These are phyloP conservation scores for Chelon auratus DNA, from an alignment of 2,797 vertebrate genomes.

Conservation along the genomic window DNA sequence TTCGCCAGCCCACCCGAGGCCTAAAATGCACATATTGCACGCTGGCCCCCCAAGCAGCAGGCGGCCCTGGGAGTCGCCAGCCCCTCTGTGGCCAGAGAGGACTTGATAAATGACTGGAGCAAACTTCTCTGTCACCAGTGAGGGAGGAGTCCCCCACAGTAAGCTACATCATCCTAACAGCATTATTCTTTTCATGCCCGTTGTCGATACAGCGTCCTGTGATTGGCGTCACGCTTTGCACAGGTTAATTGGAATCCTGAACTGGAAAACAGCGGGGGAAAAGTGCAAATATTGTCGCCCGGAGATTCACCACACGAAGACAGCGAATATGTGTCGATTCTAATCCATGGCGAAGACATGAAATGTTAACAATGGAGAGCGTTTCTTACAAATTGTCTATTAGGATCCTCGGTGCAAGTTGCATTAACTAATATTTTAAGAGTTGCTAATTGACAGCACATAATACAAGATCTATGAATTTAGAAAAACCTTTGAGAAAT, in stretches of 20 bases:
- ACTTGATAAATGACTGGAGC: conserved; percentile 88
- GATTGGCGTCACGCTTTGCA: conserved; percentile 83
- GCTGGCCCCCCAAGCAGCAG: conserved; percentile 81
- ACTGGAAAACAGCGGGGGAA: conserved; percentile 81
- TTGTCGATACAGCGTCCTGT: conserved; percentile 80
- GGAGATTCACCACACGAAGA: conserved; percentile 66
- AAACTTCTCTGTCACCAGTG: conserved; percentile 84
- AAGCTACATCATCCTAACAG: conserved; percentile 81
- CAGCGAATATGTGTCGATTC: conserved; percentile 62
- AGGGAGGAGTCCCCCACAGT: conserved; percentile 78
- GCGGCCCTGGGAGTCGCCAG: conserved; percentile 77
- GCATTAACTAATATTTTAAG: background rate
- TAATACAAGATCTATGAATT: conserved; percentile 6
- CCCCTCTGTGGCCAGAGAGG: conserved; percentile 81
- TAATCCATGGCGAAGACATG: conserved; percentile 54
- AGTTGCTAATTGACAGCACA: conserved; percentile 9
- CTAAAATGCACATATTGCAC: conserved; percentile 88
- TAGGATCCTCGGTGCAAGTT: conserved; percentile 23
- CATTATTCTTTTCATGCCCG: conserved; percentile 80
- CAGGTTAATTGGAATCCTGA: conserved; percentile 87
- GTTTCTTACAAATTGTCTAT: conserved; percentile 43
- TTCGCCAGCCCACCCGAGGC: conserved; percentile 89
- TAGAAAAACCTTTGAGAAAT: conserved; percentile 10
- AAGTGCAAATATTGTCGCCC: conserved; percentile 76
- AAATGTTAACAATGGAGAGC: conserved; percentile 60